phyloP scores from a whole-genome alignment of 1,140 invertebrate species.

The Andrena cerasifolii region DNA sequence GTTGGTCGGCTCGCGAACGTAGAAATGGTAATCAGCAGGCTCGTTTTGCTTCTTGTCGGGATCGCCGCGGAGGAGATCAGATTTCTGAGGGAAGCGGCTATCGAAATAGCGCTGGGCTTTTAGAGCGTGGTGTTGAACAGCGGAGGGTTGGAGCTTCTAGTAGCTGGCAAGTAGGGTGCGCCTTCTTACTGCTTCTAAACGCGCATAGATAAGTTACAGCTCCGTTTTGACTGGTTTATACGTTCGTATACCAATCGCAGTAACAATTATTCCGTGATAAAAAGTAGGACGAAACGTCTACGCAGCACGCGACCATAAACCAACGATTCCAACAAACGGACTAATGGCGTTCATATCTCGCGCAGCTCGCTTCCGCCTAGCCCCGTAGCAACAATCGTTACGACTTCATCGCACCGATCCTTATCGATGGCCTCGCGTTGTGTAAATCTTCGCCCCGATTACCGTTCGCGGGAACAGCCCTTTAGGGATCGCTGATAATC shows the following conservation, averaged over 20 bases:
- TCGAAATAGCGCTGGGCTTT: no score
- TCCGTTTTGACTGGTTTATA: not conserved
- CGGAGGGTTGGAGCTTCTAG: no score
- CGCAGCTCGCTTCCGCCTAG: conserved; percentile 30
- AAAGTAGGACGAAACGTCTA: not conserved
- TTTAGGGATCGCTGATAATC: not conserved
- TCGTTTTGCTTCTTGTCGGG: not conserved
- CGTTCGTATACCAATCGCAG: not conserved
- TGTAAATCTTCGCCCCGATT: conserved; percentile 37
- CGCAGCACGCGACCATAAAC: conserved; percentile 33
- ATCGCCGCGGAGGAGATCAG: not conserved
- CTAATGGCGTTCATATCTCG: conserved; percentile 42
- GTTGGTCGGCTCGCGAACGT: not conserved
- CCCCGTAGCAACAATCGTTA: conserved; percentile 45
- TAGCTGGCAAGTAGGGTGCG: no score
- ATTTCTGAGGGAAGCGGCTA: not conserved
- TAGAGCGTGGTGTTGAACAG: no score
- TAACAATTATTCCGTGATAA: conserved; percentile 13
- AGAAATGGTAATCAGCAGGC: not conserved
- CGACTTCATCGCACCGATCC: conserved; percentile 33
- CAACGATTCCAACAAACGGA: conserved; percentile 38
- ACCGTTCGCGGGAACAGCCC: not conserved
- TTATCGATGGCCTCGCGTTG: conserved; percentile 23
- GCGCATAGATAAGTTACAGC: not conserved
- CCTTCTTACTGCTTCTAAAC: not conserved